These are phyloP conservation scores for Sepioteuthis lessoniana DNA, from an alignment of 2,888 invertebrate genomes.

Conservation along the genomic window DNA sequence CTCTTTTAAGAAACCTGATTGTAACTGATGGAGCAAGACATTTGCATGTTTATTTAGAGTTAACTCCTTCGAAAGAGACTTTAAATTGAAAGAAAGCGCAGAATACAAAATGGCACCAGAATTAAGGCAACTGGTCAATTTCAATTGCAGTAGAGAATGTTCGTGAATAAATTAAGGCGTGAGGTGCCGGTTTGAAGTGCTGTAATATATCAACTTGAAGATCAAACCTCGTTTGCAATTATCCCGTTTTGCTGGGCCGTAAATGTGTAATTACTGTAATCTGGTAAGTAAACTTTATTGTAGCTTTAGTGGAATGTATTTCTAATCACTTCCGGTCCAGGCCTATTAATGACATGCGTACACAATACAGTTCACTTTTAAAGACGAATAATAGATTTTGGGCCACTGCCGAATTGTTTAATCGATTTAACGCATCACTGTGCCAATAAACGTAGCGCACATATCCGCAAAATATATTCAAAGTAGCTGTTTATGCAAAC, in stretches of 20 bases:
- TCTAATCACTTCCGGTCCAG: not conserved
- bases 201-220: not conserved
- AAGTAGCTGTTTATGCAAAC: too few species aligned
- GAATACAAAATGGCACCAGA: not conserved
- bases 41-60: not conserved
- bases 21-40: not conserved
- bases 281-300: not conserved
- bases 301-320: not conserved
- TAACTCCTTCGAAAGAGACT: not conserved
- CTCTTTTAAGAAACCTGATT: too few species aligned
- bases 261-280: slow-evolving; percentile 8
- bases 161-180: not conserved
- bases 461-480: too few species aligned
- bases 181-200: not conserved
- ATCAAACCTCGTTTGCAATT: not conserved
- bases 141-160: not conserved
- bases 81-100: not conserved
- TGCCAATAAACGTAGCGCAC: too few species aligned
- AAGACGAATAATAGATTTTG: not conserved
- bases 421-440: too few species aligned
- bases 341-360: not conserved
- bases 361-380: not conserved
- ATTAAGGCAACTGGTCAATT: not conserved
- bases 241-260: not conserved
- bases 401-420: too few species aligned